Evolutionary conservation across 1,140 invertebrate genomes (phyloP).

Genomic region (Penaeus indicus): DNA sequence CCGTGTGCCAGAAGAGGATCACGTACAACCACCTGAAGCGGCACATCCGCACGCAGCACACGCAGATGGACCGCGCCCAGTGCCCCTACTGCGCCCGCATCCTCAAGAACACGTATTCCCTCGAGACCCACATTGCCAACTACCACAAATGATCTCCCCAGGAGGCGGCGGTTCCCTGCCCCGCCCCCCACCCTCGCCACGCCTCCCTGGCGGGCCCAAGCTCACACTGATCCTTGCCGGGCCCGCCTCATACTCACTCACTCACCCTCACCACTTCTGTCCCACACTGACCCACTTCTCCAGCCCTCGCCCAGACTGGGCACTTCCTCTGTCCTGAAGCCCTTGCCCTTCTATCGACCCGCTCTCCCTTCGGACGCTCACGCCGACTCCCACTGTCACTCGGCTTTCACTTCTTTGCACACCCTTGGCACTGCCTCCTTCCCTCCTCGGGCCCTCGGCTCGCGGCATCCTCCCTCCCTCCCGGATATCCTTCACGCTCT

Average conservation of each 20-base stretch:
- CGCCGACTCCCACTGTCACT: too few relatives aligned
- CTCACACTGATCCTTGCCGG: not conserved
- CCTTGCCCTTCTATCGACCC: too few relatives aligned
- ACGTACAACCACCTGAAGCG: slow-evolving; percentile 66
- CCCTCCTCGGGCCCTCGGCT: too few relatives aligned
- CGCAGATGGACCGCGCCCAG: slow-evolving; percentile 63
- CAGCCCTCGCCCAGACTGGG: not conserved
- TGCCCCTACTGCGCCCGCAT: slow-evolving; percentile 63
- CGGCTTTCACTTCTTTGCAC: too few relatives aligned
- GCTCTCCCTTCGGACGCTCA: too few relatives aligned
- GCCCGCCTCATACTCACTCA: not conserved
- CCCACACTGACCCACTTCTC: not conserved
- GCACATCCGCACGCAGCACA: slow-evolving; percentile 66
- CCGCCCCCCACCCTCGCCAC: slow-evolving; percentile 9
- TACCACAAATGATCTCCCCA: slow-evolving; percentile 61
- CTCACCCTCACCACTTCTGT: not conserved
- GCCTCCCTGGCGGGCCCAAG: not conserved
- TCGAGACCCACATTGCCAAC: slow-evolving; percentile 66
- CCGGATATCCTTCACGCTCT: too few relatives aligned
- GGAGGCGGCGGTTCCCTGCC: slow-evolving; percentile 29
- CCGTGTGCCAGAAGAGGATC: slow-evolving; percentile 64
- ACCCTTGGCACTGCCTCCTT: too few relatives aligned
- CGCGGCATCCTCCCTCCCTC: too few relatives aligned
- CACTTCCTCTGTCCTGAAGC: too few relatives aligned
- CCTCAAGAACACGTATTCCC: slow-evolving; percentile 64